Evolutionary conservation across 1,140 invertebrate species (phyloP).

Genomic region (Acyrthosiphon pisum): DNA sequence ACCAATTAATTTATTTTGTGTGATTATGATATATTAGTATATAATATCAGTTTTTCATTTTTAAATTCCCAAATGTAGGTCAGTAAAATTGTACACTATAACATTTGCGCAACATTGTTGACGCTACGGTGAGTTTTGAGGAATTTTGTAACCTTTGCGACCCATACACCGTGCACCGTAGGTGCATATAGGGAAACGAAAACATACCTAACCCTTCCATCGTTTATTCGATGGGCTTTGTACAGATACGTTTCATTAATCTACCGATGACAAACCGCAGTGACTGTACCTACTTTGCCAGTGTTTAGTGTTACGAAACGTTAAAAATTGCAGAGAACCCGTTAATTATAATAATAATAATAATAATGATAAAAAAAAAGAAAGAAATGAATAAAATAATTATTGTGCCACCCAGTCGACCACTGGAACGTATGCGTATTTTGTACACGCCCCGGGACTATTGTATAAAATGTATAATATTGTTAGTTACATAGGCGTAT

Average conservation of each 20-base stretch:
- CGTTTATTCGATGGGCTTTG: not conserved
- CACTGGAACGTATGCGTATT: constrained; percentile 33
- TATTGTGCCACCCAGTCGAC: constrained; percentile 47
- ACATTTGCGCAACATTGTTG: constrained; percentile 32
- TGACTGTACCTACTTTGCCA: not conserved
- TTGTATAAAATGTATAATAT: constrained; percentile 4
- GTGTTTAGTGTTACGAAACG: constrained; percentile 39
- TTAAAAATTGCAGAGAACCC: not conserved
- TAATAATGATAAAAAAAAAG: not conserved
- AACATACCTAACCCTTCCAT: not conserved
- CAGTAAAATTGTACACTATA: not conserved
- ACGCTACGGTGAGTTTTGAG: constrained; percentile 18
- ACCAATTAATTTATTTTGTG: not conserved
- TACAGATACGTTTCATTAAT: constrained; percentile 17
- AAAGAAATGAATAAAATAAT: constrained; percentile 39
- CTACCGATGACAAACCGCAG: constrained; percentile 36
- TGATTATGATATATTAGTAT: not conserved
- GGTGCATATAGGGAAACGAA: not conserved
- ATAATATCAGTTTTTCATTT: not conserved
- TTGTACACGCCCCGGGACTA: not conserved
- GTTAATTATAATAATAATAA: constrained; percentile 49
- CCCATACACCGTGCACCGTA: not conserved
- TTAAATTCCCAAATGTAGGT: not conserved
- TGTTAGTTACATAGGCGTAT: not conserved
- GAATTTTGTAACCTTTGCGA: constrained; percentile 32